Conservation (phyloP, 2,888 invertebrate species). For the Eucriotettix oculatus region DNA sequence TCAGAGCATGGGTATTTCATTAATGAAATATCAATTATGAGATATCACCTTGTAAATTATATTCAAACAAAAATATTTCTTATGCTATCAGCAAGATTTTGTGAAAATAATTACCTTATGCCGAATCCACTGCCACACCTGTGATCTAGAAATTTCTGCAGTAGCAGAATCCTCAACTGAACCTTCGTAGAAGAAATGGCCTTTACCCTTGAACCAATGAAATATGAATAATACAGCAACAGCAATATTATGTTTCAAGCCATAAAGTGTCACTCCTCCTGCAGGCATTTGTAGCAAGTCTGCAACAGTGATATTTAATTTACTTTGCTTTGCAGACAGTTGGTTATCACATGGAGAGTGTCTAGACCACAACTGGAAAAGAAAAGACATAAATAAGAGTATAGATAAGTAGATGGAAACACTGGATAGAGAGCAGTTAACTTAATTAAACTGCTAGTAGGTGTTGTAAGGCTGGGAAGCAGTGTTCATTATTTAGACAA, state of each 20-base stretch:
- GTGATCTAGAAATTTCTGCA: conserved; percentile 54
- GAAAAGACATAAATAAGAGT: no score
- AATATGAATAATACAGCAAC: conserved; percentile 49
- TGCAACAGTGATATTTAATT: conserved; percentile 25
- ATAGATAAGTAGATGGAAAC: no score
- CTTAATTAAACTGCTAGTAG: no score
- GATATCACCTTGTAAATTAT: background rate
- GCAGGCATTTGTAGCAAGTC: conserved; percentile 40
- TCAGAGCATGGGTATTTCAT: no score
- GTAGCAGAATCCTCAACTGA: conserved; percentile 58
- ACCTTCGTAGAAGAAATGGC: conserved; percentile 46
- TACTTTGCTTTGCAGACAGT: conserved; percentile 26
- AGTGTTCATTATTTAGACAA: no score
- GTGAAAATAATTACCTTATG: conserved; percentile 28
- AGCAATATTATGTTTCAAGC: conserved; percentile 44
- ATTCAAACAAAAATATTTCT: background rate
- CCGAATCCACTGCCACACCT: conserved; percentile 58
- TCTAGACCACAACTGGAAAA: background rate
- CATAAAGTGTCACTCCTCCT: conserved; percentile 44
- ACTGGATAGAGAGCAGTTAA: no score
- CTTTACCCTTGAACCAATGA: conserved; percentile 48
- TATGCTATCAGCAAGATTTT: background rate
- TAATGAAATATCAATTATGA: no score
- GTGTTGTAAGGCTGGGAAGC: no score
- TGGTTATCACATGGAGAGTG: conserved; percentile 40